phyloP scores from a whole-genome alignment of 2,113 vertebrate species.

The Neomonachus schauinslandi region DNA sequence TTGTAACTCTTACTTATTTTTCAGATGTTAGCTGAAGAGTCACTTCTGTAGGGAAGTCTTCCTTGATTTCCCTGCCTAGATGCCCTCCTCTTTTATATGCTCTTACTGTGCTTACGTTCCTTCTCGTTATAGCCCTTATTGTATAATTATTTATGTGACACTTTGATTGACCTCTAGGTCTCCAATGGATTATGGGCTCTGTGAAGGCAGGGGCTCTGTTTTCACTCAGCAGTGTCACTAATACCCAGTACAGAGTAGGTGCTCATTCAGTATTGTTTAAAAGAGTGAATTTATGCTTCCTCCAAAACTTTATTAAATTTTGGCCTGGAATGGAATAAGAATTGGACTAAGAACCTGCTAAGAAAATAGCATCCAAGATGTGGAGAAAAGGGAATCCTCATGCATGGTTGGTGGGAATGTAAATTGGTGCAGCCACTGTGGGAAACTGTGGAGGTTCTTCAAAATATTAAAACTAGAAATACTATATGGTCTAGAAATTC shows the following conservation, averaged over 20 bases:
- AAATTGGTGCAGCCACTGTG: not conserved
- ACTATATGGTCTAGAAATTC: not conserved
- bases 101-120: not conserved
- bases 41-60: not conserved
- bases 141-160: not conserved
- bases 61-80: not conserved
- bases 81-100: not conserved
- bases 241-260: not conserved
- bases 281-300: not conserved
- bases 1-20: not conserved
- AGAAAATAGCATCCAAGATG: not conserved
- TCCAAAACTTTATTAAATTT: not conserved
- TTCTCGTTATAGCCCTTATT: not conserved
- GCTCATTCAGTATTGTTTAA: not conserved
- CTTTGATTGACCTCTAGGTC: not conserved
- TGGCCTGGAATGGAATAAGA: not conserved
- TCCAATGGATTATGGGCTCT: not conserved
- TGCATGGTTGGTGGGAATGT: not conserved
- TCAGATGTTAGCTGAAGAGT: not conserved
- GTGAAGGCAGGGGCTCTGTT: not conserved
- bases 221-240: not conserved
- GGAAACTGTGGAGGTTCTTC: not conserved
- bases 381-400: not conserved
- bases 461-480: not conserved
- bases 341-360: not conserved